phyloP scores from a whole-genome alignment of 2,113 vertebrate genomes.

The Ciconia boyciana region DNA sequence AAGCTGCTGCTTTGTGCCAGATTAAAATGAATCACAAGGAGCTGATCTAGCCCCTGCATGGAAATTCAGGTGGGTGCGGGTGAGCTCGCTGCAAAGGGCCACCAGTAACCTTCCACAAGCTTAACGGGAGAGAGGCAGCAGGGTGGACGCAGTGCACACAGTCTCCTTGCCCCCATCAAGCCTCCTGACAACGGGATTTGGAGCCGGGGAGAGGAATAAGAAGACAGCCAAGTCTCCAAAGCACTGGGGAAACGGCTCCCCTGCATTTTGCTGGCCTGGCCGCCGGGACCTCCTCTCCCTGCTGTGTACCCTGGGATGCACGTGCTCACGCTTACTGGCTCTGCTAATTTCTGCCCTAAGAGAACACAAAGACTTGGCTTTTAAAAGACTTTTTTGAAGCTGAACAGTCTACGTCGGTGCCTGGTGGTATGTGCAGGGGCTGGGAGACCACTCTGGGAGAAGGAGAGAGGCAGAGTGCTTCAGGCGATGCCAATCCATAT shows the following conservation, averaged over 20 bases:
- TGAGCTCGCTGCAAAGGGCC: not conserved
- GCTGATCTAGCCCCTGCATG: not conserved
- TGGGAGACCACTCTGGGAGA: not conserved
- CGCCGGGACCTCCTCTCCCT: accelerated
- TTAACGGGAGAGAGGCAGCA: not conserved
- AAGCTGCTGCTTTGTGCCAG: slow-evolving; percentile 18
- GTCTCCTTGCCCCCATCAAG: not conserved
- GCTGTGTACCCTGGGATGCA: accelerated
- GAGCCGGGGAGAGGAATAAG: not conserved
- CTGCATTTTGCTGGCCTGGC: not conserved
- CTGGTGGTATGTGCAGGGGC: not conserved
- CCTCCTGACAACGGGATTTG: not conserved
- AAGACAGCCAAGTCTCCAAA: not conserved
- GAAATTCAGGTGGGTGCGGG: not conserved
- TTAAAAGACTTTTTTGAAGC: not conserved
- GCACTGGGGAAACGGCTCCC: not conserved
- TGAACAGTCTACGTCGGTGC: accelerated
- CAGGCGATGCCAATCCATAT: accelerated
- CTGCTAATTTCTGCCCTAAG: not conserved
- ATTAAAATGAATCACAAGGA: not conserved
- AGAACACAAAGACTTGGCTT: not conserved
- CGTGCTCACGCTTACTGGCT: accelerated
- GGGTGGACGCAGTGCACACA: accelerated
- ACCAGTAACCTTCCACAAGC: not conserved
- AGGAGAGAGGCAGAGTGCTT: not conserved